Evolutionary conservation across 2,888 invertebrate genomes (phyloP).

Genomic region (Macrophya annulata): DNA sequence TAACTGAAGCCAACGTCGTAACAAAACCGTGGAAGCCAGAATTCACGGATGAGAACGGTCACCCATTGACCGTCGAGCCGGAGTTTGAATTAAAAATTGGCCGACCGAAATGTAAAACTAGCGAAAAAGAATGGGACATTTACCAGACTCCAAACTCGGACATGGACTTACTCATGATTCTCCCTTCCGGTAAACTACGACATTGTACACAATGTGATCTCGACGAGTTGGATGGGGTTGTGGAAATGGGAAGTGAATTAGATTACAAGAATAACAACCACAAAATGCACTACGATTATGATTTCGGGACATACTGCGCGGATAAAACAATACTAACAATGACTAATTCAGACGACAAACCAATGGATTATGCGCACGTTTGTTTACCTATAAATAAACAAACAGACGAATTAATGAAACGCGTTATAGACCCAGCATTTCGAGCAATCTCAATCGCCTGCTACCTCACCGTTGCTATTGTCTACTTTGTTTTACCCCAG

Average conservation of each 20-base stretch:
- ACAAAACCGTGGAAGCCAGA: slow-evolving; percentile 62
- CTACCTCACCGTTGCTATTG: slow-evolving; percentile 87
- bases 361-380: slow-evolving; percentile 87
- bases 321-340: slow-evolving; percentile 84
- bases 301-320: slow-evolving; percentile 89
- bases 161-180: slow-evolving; percentile 78
- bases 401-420: slow-evolving; percentile 87
- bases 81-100: slow-evolving; percentile 73
- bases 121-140: slow-evolving; percentile 75
- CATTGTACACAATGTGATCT: slow-evolving; percentile 86
- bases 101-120: slow-evolving; percentile 70
- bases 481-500: slow-evolving; percentile 92
- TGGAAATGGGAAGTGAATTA: slow-evolving; percentile 76
- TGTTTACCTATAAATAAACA: slow-evolving; percentile 88
- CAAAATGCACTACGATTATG: slow-evolving; percentile 85
- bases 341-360: slow-evolving; percentile 79
- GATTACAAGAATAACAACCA: slow-evolving; percentile 79
- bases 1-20: slow-evolving; percentile 81
- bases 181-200: slow-evolving; percentile 87
- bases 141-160: slow-evolving; percentile 70
- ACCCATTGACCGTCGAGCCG: slow-evolving; percentile 56
- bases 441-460: slow-evolving; percentile 88
- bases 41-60: slow-evolving; percentile 58
- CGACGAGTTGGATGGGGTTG: slow-evolving; percentile 67
- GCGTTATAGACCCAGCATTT: slow-evolving; percentile 89